These are phyloP conservation scores for Oscheius sp. DNA, from an alignment of 1,140 invertebrate species.

Conservation along the genomic window DNA sequence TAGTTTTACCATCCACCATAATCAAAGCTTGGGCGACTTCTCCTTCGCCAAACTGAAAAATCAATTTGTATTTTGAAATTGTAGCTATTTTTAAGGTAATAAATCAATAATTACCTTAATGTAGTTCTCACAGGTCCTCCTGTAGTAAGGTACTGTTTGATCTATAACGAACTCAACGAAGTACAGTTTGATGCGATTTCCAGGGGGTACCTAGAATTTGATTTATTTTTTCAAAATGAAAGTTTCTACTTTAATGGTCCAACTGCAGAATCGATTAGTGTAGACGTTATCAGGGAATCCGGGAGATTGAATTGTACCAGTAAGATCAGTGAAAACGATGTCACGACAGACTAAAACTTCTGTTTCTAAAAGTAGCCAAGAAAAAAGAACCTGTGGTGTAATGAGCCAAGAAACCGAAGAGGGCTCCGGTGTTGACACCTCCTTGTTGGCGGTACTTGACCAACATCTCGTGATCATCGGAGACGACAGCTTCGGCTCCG, in stretches of 20 bases:
- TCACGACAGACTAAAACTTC: conserved; percentile 47
- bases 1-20: background rate
- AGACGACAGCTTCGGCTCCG: conserved; percentile 39
- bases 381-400: conserved; percentile 46
- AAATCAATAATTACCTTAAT: too few relatives aligned
- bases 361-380: background rate
- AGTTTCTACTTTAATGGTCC: conserved; percentile 50
- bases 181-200: conserved; percentile 43
- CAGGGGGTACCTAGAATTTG: conserved; percentile 33
- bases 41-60: background rate
- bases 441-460: conserved; percentile 54
- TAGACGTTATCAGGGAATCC: conserved; percentile 42
- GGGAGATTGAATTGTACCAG: conserved; percentile 52
- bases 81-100: too few relatives aligned
- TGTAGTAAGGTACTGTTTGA: background rate
- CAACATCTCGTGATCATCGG: conserved; percentile 45
- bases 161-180: conserved; percentile 50
- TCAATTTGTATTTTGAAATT: too few relatives aligned
- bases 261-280: conserved; percentile 39
- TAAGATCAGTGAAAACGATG: conserved; percentile 34
- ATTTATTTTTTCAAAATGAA: background rate
- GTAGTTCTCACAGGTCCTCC: too few relatives aligned
- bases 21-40: background rate
- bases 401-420: conserved; percentile 56
- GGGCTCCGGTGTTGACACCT: conserved; percentile 45